Evolutionary conservation across 2,888 invertebrate species (phyloP), one percentile per base, ranked within the genome.

Genomic region (Patella caerulea): DNA sequence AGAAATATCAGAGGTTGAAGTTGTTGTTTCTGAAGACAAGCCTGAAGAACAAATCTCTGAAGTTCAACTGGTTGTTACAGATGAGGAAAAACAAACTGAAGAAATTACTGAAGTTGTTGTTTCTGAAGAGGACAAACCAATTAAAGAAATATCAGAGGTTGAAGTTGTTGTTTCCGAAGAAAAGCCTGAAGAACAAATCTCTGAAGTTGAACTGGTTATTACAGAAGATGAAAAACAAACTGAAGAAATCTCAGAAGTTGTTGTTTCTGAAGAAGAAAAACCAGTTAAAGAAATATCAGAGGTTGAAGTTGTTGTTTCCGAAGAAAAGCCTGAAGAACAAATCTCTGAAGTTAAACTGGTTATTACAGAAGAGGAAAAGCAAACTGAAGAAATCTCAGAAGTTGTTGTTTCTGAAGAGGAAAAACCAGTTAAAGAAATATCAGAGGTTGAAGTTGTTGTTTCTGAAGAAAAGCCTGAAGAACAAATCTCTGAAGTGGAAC

Each of bases 371-470:
- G 45, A 45, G 45, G 74, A 74, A 65, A 65, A 19, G 24, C 34
- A 52, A 52, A 86, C 90, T 72, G 86, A 87, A 72, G 69, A 72
- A 19, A 53, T 76, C 53, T 14, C 78, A 54, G 75, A 79, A 56
- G 56, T 73, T 14, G 65, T 76, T 19, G 24, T 75, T 29, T 56
- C 71, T 19, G 71, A 65, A 5, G 76, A 79, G 59, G 77, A 78
- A 71, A 65, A 12, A 11, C 17, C 73, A 72, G n/a, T 72, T 17
- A 75, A 74, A 56, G 74, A 79, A 29, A 59, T 80, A 65, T 45
- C 45, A 45, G 45, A 45, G 7, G 45, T 45, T 45, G 45, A 45
- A 45, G 45, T 45, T 45, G 45, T 45, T 45, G 45, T 45, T 45
- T 4, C 70, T n/a, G 75, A 75, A 45, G 55, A 72, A 3, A 72